Percentiles rank a stretch among this genome's conserved stretches.
phyloP scores from a whole-genome alignment of 2,888 invertebrate genomes.

The Acleris holmiana region DNA sequence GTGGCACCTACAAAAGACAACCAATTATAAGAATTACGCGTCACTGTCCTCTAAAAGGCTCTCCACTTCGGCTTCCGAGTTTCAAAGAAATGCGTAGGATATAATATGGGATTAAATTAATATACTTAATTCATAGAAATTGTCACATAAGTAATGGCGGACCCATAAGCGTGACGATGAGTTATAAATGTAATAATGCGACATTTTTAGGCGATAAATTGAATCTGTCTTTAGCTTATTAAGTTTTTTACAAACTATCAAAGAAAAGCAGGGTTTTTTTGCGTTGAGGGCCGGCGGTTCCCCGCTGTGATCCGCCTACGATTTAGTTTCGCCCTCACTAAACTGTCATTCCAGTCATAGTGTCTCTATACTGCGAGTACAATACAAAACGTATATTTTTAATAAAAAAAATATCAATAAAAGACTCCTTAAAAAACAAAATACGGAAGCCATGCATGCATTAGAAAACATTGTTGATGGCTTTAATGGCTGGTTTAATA shows the following conservation, averaged over 20 bases:
- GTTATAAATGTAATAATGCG: constrained; percentile 27
- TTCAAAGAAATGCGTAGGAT: constrained; percentile 70
- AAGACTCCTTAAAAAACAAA: neutral
- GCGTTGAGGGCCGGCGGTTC: constrained; percentile 56
- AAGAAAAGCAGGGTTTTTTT: constrained; percentile 47
- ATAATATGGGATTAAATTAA: constrained; percentile 70
- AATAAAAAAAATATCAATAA: too few species aligned
- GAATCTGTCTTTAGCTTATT: constrained; percentile 37
- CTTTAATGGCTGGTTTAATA: constrained; percentile 26
- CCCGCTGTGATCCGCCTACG: constrained; percentile 56
- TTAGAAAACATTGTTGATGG: constrained; percentile 5
- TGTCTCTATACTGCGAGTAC: too few species aligned
- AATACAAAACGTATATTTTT: too few species aligned
- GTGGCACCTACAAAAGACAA: constrained; percentile 66
- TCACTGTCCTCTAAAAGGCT: constrained; percentile 59
- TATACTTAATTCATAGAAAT: constrained; percentile 58
- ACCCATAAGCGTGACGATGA: constrained; percentile 45
- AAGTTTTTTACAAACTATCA: constrained; percentile 46
- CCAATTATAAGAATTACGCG: constrained; percentile 77
- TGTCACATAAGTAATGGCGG: constrained; percentile 46
- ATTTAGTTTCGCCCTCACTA: constrained; percentile 63
- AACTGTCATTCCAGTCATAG: neutral
- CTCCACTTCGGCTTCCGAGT: constrained; percentile 74
- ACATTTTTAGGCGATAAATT: constrained; percentile 1
- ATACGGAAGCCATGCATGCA: constrained; percentile 8